These are phyloP conservation scores for Gulo gulo DNA, from an alignment of 2,113 vertebrate genomes.

Conservation along the genomic window DNA sequence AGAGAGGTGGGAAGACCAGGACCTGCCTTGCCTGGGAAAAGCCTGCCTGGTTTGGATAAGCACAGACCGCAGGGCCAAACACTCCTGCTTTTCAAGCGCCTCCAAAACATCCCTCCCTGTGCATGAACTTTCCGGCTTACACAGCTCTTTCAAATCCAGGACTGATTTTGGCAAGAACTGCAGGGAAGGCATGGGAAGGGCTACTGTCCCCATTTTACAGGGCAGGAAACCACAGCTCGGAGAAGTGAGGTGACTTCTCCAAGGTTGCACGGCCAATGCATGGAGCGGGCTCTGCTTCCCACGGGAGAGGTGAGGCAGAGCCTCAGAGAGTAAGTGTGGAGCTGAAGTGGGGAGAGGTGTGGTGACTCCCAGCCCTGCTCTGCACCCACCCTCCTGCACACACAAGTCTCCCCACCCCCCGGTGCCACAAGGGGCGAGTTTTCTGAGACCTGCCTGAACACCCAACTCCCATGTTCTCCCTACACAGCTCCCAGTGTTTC, in stretches of 20 bases:
- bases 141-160: slow-evolving; percentile 22
- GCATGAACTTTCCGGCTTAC: neutral
- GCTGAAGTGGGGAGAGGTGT: neutral
- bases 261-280: neutral
- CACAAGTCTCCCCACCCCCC: too few relatives aligned
- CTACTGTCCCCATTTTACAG: neutral
- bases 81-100: neutral
- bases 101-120: neutral
- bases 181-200: neutral
- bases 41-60: neutral
- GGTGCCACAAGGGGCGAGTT: fast-evolving
- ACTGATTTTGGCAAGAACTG: neutral
- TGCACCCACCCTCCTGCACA: too few relatives aligned
- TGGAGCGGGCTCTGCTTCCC: neutral
- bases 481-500: fast-evolving
- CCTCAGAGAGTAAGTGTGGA: neutral
- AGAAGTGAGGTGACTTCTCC: neutral
- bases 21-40: neutral
- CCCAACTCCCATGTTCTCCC: fast-evolving
- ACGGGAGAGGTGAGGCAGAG: fast-evolving
- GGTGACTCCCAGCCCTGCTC: too few relatives aligned
- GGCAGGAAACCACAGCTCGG: neutral
- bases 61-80: neutral
- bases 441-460: neutral
- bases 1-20: neutral